Evolutionary conservation across 2,888 invertebrate species (phyloP), one percentile per base, ranked within the genome.

Genomic region (Galerucella nymphaeae): DNA sequence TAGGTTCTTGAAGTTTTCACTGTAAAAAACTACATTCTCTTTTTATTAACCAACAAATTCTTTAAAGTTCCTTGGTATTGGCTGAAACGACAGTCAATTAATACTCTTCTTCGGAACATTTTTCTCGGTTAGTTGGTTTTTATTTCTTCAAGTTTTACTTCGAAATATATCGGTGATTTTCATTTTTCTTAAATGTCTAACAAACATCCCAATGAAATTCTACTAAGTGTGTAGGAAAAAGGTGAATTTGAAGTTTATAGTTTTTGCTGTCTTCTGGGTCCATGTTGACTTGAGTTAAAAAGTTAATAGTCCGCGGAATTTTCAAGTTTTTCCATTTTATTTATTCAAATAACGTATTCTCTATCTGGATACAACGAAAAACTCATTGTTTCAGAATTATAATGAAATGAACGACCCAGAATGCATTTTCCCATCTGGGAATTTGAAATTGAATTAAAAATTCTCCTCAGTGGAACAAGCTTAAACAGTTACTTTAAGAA

Each of bases 401-500:
- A 48, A 48, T n/a, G 14, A 18, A 53, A 53, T 16, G 8, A 6
- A 53, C 16, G 18, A 2, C 9, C 10, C 0, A 53, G 16, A 9
- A 53, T 53, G 53, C 18, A 53, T 53, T 53, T 53, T 18, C 53
- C 18, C 53, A 18, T 10, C 9, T 53, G 53, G 10, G 53, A 53
- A 53, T 53, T 16, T 53, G 53, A 18, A 53, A 53, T 18, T 53
- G 11, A 53, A 53, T 53, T 53, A 30, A 53, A 18, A 53, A 16
- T 53, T 10, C 53, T 53, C 9, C 9, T 16, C 16, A 53, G 3
- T 45, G 14, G 18, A 16, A 53, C 53, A 53, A 48, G 18, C 18
- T 18, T 53, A 53, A 16, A 53, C 16, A 53, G 53, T 53, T 18
- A 53, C 18, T 10, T 53, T 53, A 53, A 53, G 53, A 53, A 53